Conservation (phyloP, 2,113 vertebrate species). For the Corythaeola cristata region DNA sequence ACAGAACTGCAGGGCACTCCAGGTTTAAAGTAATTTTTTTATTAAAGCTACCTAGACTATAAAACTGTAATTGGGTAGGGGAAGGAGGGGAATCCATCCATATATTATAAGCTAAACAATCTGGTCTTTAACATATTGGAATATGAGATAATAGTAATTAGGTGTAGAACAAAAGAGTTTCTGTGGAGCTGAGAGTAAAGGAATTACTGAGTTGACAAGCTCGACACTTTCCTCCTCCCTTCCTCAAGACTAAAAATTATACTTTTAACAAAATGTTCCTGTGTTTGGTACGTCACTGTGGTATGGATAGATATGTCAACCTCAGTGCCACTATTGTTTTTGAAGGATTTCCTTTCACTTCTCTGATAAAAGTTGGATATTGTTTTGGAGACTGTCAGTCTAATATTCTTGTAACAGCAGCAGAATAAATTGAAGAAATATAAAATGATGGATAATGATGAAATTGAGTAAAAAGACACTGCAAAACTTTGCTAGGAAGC, state of each 20-base stretch:
- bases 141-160: background rate
- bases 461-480: background rate
- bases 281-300: background rate
- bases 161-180: background rate
- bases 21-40: background rate
- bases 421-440: background rate
- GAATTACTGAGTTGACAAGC: background rate
- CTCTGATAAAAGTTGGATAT: background rate
- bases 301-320: background rate
- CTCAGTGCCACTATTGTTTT: background rate
- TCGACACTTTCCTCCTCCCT: background rate
- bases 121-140: background rate
- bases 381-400: background rate
- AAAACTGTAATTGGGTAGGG: background rate
- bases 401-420: background rate
- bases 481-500: background rate
- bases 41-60: background rate
- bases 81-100: background rate
- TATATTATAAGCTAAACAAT: background rate
- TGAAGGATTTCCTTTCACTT: background rate
- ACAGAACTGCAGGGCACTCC: background rate
- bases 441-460: background rate
- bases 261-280: background rate
- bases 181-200: background rate
- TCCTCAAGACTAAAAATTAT: background rate